Percentiles rank a stretch among this genome's conserved stretches.
Evolutionary conservation across 2,888 invertebrate species (phyloP).

Genomic region (Agrotis ipsilon): DNA sequence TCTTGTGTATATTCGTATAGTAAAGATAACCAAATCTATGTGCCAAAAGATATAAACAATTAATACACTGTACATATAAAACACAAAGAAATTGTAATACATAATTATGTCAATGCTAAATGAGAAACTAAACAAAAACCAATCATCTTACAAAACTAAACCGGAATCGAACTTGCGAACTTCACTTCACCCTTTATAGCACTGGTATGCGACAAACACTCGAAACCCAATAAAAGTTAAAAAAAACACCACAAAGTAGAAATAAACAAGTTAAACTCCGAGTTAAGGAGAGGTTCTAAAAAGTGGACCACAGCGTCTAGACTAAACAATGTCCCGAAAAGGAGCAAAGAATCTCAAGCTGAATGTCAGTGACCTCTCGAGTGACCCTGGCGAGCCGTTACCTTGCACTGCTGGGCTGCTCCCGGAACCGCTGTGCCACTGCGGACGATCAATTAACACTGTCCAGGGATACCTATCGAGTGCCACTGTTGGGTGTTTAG

Average conservation of each 20-base stretch:
- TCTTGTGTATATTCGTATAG: no score
- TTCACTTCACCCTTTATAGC: no score
- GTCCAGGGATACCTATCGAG: conserved; percentile 52
- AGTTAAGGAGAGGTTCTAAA: conserved; percentile 15
- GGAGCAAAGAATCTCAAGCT: conserved; percentile 1
- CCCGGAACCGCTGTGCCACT: conserved; percentile 25
- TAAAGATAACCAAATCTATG: no score
- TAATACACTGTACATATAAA: no score
- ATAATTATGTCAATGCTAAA: not conserved
- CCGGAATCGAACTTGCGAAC: not conserved
- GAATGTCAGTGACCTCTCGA: conserved; percentile 46
- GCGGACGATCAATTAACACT: conserved; percentile 54
- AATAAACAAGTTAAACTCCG: not conserved
- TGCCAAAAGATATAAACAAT: no score
- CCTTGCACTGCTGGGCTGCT: conserved; percentile 17
- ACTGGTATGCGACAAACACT: not conserved
- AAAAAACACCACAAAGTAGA: not conserved
- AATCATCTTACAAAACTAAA: no score
- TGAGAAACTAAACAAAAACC: not conserved
- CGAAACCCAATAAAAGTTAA: conserved; percentile 11
- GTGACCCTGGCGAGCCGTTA: conserved; percentile 41
- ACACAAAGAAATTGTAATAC: no score
- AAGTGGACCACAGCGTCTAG: conserved; percentile 43
- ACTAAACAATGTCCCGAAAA: conserved; percentile 39
- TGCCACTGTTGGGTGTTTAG: conserved; percentile 13